These are phyloP conservation scores for Invenusta paracnida DNA, from an alignment of 2,888 invertebrate species.

Conservation along the genomic window DNA sequence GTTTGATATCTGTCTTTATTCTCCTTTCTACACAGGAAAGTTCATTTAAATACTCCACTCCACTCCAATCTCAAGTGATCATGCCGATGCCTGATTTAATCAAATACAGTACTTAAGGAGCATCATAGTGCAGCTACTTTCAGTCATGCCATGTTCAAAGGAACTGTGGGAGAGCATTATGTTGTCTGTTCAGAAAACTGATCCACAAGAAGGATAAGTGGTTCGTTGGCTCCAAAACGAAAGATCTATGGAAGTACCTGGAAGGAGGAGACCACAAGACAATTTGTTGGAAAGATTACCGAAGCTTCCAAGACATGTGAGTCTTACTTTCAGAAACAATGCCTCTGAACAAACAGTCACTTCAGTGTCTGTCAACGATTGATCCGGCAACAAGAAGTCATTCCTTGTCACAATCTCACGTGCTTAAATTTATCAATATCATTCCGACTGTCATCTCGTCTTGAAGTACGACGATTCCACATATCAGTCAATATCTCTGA, in stretches of 20 bases:
- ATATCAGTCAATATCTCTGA: not conserved
- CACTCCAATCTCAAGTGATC: no score
- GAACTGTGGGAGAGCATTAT: no score
- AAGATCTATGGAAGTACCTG: not conserved
- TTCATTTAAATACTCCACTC: no score
- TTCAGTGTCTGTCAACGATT: conserved; percentile 6
- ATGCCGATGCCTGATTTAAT: no score
- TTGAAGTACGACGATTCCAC: not conserved
- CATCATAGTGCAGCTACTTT: no score
- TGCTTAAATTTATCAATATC: not conserved
- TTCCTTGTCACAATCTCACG: not conserved
- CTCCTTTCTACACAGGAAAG: no score
- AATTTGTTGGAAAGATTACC: not conserved
- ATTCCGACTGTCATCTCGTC: not conserved
- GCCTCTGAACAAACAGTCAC: not conserved
- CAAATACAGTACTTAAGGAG: no score
- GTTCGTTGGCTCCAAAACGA: not conserved
- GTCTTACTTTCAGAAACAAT: not conserved
- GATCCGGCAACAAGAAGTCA: not conserved
- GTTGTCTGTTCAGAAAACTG: no score
- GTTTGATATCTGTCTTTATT: no score
- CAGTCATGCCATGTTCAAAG: no score
- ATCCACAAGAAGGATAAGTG: no score
- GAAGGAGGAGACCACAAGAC: not conserved
- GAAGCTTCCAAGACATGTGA: not conserved